Percentiles rank a stretch among this genome's conserved stretches.
Evolutionary conservation across 2,797 vertebrate genomes (phyloP).

Genomic region (Anguilla obscura): DNA sequence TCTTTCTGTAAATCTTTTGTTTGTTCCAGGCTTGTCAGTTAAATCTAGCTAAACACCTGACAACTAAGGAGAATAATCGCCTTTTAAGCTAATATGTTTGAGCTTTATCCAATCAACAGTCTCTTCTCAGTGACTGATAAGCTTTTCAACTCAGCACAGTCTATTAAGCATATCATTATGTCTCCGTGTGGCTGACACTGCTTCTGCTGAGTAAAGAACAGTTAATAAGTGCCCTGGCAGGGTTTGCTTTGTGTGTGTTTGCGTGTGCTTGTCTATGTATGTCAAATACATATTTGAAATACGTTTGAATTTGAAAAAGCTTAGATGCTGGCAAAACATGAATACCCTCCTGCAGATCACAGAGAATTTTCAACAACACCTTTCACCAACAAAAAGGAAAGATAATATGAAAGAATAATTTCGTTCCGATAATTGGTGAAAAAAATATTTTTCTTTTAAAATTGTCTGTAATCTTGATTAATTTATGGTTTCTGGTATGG

Average conservation of each 20-base stretch:
- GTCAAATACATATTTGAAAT: not conserved
- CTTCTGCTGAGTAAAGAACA: conserved; percentile 12
- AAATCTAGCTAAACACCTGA: conserved; percentile 12
- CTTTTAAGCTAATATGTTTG: conserved; percentile 23
- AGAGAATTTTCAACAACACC: not conserved
- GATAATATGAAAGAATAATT: not conserved
- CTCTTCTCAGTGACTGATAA: conserved; percentile 17
- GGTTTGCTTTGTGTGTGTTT: not conserved
- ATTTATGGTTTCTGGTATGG: not conserved
- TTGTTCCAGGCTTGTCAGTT: conserved; percentile 15
- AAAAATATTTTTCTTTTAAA: too few relatives aligned
- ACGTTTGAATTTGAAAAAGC: not conserved
- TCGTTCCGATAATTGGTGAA: not conserved
- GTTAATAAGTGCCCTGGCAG: not conserved
- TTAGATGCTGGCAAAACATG: not conserved
- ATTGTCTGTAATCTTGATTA: too few relatives aligned
- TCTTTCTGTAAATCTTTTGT: conserved; percentile 6
- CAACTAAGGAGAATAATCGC: conserved; percentile 18
- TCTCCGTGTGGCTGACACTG: not conserved
- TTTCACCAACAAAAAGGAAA: not conserved
- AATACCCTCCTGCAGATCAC: not conserved
- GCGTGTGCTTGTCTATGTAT: not conserved
- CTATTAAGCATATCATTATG: not conserved
- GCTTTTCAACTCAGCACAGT: conserved; percentile 5
- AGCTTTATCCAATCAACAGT: conserved; percentile 14